These are phyloP conservation scores for Gisinianus flammeolus DNA, from an alignment of 2,888 invertebrate species.

Conservation along the genomic window DNA sequence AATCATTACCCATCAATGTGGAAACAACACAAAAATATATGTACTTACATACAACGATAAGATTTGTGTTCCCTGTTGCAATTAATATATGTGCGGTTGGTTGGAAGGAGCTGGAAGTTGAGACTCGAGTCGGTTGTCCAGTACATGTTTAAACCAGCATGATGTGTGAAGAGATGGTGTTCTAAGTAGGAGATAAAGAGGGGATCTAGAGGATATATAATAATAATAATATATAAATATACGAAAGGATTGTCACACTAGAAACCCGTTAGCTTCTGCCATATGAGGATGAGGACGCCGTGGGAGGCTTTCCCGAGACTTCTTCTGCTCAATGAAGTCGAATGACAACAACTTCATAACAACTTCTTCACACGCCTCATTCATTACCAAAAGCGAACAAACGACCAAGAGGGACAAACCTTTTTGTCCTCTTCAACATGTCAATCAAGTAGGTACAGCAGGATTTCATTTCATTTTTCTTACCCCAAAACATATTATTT, in stretches of 20 bases:
- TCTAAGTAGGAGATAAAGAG: constrained; percentile 1
- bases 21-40: background rate
- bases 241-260: constrained; percentile 32
- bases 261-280: constrained; percentile 32
- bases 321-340: constrained; percentile 28
- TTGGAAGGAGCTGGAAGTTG: no score
- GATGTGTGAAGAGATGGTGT: no score
- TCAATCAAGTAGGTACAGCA: constrained; percentile 10
- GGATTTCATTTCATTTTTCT: background rate
- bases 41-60: no score
- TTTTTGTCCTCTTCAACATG: constrained; percentile 25
- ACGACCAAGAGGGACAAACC: constrained; percentile 1
- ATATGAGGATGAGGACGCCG: constrained; percentile 29
- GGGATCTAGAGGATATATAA: no score
- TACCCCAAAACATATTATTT: no score
- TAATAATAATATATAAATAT: no score
- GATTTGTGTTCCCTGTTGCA: no score
- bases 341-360: constrained; percentile 34
- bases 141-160: no score
- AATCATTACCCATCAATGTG: no score
- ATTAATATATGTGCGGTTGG: no score
- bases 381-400: constrained; percentile 17
- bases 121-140: background rate
- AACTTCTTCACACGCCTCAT: constrained; percentile 33
- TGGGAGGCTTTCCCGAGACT: constrained; percentile 30